A percentile compares a stretch with the other conserved stretches of the same genome.
Conservation (phyloP, 1,140 invertebrate species). For the Eulimnadia texana region DNA sequence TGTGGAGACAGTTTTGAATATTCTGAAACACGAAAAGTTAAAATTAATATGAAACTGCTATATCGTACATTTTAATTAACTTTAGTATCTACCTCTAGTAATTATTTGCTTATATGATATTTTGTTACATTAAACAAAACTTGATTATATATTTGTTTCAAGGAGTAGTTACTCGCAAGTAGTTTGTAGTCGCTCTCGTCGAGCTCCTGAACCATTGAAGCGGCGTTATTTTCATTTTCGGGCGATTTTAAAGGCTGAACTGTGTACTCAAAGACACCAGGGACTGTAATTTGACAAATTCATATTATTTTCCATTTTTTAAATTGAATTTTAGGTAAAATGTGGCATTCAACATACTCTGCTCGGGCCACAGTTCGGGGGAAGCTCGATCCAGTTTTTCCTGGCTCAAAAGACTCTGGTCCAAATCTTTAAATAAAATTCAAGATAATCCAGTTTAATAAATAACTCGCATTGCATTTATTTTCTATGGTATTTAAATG, state of each 20-base stretch:
- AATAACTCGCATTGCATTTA: no score
- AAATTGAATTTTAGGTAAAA: slow-evolving; percentile 3
- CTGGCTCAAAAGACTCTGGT: slow-evolving; percentile 37
- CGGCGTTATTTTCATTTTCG: slow-evolving; percentile 28
- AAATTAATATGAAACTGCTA: slow-evolving; percentile 13
- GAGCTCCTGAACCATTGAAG: slow-evolving; percentile 24
- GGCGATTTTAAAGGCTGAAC: slow-evolving; percentile 27
- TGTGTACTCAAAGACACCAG: slow-evolving; percentile 20
- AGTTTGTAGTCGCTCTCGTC: slow-evolving; percentile 24
- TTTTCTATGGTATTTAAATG: no score
- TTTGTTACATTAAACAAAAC: background rate
- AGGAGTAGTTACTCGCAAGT: slow-evolving; percentile 13
- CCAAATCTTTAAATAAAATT: slow-evolving; percentile 8
- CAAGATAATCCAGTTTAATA: background rate
- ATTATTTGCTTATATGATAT: no score
- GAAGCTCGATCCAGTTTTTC: slow-evolving; percentile 81
- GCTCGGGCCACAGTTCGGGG: slow-evolving; percentile 85
- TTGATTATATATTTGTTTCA: background rate
- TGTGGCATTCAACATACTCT: slow-evolving; percentile 49
- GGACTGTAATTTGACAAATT: slow-evolving; percentile 21
- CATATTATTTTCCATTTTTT: slow-evolving; percentile 16
- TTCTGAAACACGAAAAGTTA: slow-evolving; percentile 39
- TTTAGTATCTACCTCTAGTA: no score
- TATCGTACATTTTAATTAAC: no score
- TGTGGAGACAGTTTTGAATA: slow-evolving; percentile 61